Conservation (phyloP, 2,888 invertebrate genomes). For the Drosophila monieri region DNA sequence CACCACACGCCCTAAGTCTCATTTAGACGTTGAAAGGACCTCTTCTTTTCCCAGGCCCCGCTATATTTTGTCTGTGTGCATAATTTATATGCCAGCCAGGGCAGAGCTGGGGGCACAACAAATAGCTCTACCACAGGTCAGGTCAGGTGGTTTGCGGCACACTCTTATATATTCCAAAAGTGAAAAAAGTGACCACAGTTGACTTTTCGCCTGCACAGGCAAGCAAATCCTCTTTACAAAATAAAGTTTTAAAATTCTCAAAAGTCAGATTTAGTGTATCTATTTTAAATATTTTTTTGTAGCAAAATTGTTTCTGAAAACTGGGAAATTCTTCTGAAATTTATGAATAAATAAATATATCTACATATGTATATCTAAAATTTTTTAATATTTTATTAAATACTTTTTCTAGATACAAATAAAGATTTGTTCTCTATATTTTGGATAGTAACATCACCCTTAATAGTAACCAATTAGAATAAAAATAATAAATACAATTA, state of each 20-base stretch:
- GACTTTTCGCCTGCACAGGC: conserved; percentile 12
- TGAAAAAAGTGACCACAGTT: conserved; percentile 21
- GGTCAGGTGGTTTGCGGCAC: conserved; percentile 44
- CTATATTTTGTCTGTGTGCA: conserved; percentile 55
- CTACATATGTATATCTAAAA: no score
- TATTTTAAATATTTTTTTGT: no score
- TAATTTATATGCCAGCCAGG: conserved; percentile 72
- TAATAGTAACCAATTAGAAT: no score
- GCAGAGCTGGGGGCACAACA: conserved; percentile 36
- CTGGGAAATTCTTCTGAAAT: no score
- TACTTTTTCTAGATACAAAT: no score
- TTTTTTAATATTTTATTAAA: no score
- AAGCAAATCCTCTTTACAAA: not conserved
- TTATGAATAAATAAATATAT: no score
- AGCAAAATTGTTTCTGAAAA: no score
- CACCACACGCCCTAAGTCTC: conserved; percentile 32
- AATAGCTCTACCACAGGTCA: conserved; percentile 27
- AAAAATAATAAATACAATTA: no score
- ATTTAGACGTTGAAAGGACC: conserved; percentile 5
- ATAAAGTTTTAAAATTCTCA: not conserved
- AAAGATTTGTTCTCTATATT: no score
- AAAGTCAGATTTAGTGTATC: not conserved
- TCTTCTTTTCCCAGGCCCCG: conserved; percentile 36
- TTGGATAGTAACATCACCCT: no score
- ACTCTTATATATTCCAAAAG: conserved; percentile 3